Evolutionary conservation across 2,113 vertebrate species (phyloP), one percentile per base, ranked within the genome.

Genomic region (Pelobates fuscus): DNA sequence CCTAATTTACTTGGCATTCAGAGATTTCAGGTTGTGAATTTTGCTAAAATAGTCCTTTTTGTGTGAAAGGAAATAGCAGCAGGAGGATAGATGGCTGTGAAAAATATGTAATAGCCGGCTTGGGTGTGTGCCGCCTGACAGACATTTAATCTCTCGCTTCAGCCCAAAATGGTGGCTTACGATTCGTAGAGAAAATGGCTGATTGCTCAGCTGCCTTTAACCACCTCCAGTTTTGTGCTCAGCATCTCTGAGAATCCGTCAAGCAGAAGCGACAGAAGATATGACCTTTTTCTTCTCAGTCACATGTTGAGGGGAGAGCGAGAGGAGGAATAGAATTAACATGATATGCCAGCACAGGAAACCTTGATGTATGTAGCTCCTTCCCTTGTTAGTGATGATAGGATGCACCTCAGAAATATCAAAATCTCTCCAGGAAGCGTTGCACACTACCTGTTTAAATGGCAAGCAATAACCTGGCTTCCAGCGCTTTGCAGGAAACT

Each of bases 131-230:
- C 80, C 80, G 70, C 78, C 77, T 75, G 78, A 37, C 78, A 61
- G 77, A 72, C 55, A 24, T 78, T 80, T 78, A 60, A 66, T 82
- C 60, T 80, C 82, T 67, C 71, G 57, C 78, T 78, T 58, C 29
- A 58, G 84, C 88, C 81, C 84, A 87, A 89, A 87, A 88, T 89
- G 87, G 89, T 88, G 85, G 87, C 78, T 88, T 85, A 75, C 80
- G 81, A 83, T 81, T 70, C 89, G 79, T 27, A 81, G 86, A 89
- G 90, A 82, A 91, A 91, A 90, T 87, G 87, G 86, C 86, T 20
- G 81, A 81, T 78, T 79, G 80, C 86, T 75, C 76, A 84, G 84
- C 81, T 85, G 84, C 83, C 64, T 77, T 80, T 84, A 83, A 85
- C 88, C 80, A 81, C 62, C 85, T 86, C 83, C 61, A 80, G 88